These are phyloP conservation scores for Hippocampus guttulatus DNA, from an alignment of 2,113 vertebrate genomes.

Conservation along the genomic window DNA sequence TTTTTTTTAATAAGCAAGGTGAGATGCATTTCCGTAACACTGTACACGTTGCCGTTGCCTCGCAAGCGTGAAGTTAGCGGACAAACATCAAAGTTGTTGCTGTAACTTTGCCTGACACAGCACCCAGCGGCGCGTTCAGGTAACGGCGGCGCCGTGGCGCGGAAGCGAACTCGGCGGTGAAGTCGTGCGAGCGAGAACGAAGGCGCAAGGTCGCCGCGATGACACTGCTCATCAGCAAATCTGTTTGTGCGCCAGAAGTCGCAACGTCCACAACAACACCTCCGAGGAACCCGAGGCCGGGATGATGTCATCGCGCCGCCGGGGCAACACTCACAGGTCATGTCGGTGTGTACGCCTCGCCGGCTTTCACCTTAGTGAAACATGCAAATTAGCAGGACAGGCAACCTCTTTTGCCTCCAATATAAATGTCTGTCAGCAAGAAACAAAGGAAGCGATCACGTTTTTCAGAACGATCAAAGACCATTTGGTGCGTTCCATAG, in stretches of 20 bases:
- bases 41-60: neutral
- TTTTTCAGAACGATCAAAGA: too few relatives aligned
- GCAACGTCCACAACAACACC: slow-evolving; percentile 21
- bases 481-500: too few relatives aligned
- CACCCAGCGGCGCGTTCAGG: neutral
- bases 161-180: neutral
- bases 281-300: slow-evolving; percentile 14
- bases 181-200: neutral
- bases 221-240: slow-evolving; percentile 49
- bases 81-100: neutral
- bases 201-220: slow-evolving; percentile 44
- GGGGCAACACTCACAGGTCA: slow-evolving; percentile 38
- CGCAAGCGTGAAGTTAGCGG: neutral
- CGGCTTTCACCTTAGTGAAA: neutral
- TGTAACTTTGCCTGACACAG: neutral
- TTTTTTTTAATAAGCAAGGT: too few relatives aligned
- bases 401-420: neutral
- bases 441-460: too few relatives aligned
- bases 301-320: slow-evolving; percentile 35
- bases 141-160: neutral
- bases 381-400: slow-evolving; percentile 3
- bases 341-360: neutral
- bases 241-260: slow-evolving; percentile 40
- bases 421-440: too few relatives aligned
- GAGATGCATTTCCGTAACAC: too few relatives aligned